Conservation (phyloP, 2,113 vertebrate species). For the Paramisgurnus dabryanus region DNA sequence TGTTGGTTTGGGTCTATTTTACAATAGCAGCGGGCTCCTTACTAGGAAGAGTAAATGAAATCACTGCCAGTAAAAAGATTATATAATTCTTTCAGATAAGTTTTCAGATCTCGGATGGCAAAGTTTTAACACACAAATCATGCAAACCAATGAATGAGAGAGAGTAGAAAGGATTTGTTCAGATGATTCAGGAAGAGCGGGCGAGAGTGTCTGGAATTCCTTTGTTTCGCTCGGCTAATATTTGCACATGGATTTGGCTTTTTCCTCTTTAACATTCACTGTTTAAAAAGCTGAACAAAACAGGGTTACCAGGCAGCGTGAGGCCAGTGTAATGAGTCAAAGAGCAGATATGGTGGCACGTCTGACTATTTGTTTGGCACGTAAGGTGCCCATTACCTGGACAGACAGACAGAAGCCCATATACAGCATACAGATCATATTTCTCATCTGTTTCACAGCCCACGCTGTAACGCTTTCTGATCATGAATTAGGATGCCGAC, state of each 20-base stretch:
- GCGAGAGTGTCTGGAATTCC: conserved; percentile 70
- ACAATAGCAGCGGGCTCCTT: background rate
- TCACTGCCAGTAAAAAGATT: too few species aligned
- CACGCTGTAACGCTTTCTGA: background rate
- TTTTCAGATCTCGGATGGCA: too few species aligned
- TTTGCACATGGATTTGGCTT: conserved; percentile 73
- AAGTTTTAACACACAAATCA: too few species aligned
- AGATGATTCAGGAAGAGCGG: conserved; percentile 56
- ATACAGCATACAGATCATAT: background rate
- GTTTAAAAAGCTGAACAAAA: conserved; percentile 70
- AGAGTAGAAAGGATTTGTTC: too few species aligned
- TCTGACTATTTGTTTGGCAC: conserved; percentile 54
- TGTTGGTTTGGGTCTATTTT: background rate
- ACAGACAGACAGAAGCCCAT: conserved; percentile 34
- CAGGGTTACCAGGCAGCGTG: conserved; percentile 73
- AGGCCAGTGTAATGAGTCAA: conserved; percentile 42
- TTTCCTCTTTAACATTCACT: conserved; percentile 67
- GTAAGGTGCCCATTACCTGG: conserved; percentile 43
- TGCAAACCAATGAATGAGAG: too few species aligned
- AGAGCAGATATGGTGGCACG: conserved; percentile 13
- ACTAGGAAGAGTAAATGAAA: too few species aligned
- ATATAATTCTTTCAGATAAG: too few species aligned
- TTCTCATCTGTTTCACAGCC: too few species aligned
- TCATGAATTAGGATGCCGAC: background rate
- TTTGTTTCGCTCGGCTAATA: conserved; percentile 74